Evolutionary conservation across 2,113 vertebrate genomes (phyloP), one percentile per base, ranked within the genome.

Genomic region (Takifugu bimaculatus): DNA sequence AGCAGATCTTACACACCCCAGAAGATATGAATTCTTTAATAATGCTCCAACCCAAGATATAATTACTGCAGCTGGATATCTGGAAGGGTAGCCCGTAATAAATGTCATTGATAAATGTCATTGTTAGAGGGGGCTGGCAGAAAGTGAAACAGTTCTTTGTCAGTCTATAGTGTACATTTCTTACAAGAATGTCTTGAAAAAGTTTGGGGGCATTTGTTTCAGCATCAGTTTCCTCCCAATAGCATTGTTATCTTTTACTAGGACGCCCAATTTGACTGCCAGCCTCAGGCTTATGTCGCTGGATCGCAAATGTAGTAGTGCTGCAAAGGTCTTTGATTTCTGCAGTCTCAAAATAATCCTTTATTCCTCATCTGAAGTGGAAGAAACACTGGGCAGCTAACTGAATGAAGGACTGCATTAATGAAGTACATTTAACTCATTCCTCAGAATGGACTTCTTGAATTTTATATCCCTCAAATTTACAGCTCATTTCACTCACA

Each of bases 331-430:
- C 20, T 44, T 44, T 44, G 45, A 15, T 28, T 25, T 13, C 6
- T 13, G 2, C 2, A 2, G 11, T 26, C 50, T 79, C 65, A 56
- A 32, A 27, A 49, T 47, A 28, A 73, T 42, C 25, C 4, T 72
- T 72, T 20, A 12, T 50, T 29, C 43, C 39, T 61, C 50, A 26
- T 48, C 26, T 2, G 44, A 47, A 47, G 39, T 53, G 52, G 52
- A 55, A 57, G 72, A 32, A 61, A 55, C 57, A 26, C 56, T 57
- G 62, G 77, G 78, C 71, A 65, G 79, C 68, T 42, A 49, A 47
- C 69, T 68, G 77, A 60, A 75, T 83, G 70, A 63, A 72, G 50
- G 64, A 66, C 60, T 65, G 60, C 32, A 65, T 29, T 27, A 25
- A 63, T 58, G 32, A 7, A 49, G 68, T 63, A 45, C 13, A 2